phyloP scores from a whole-genome alignment of 2,797 vertebrate genomes.

The Prionace glauca region DNA sequence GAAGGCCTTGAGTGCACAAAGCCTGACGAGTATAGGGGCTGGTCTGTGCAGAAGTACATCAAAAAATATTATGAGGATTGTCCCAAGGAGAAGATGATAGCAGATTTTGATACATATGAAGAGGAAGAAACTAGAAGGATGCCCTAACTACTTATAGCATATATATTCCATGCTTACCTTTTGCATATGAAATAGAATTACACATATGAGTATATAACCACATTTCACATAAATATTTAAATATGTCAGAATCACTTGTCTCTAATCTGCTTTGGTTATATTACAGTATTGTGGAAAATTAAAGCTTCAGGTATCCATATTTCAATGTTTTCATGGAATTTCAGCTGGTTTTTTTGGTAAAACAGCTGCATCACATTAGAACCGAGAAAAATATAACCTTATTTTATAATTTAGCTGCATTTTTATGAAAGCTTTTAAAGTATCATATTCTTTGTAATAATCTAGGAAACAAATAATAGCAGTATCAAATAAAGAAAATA shows the following conservation, averaged over 20 bases:
- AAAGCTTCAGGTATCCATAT: neutral
- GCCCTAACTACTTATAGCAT: neutral
- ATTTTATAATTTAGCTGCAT: neutral
- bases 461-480: neutral
- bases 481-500: neutral
- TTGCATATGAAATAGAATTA: slow-evolving; percentile 3
- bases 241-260: slow-evolving; percentile 5
- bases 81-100: slow-evolving; percentile 74
- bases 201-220: neutral
- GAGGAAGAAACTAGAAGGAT: slow-evolving; percentile 50
- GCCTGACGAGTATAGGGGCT: slow-evolving; percentile 82
- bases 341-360: neutral
- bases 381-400: neutral
- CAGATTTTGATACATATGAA: slow-evolving; percentile 61
- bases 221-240: slow-evolving; percentile 23
- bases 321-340: neutral
- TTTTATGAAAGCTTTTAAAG: neutral
- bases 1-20: slow-evolving; percentile 76
- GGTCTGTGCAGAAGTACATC: slow-evolving; percentile 84
- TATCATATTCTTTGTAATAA: neutral
- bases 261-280: neutral
- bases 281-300: neutral
- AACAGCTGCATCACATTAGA: neutral
- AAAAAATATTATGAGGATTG: slow-evolving; percentile 94
- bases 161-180: neutral